Evolutionary conservation across 1,140 invertebrate genomes (phyloP).

Genomic region (Lepidurus apus): DNA sequence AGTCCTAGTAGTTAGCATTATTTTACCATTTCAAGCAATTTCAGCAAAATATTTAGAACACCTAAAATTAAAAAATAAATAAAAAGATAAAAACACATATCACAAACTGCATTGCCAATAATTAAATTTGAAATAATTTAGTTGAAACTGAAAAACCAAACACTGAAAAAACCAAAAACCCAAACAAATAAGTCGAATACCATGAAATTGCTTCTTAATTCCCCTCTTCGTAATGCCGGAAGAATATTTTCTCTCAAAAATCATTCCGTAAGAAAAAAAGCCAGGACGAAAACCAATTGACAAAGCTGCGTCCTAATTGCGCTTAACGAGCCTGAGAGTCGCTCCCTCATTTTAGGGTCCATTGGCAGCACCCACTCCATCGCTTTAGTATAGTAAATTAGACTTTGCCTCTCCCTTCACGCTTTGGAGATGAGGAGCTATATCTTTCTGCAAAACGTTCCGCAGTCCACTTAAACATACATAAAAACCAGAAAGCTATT

Average conservation of each 20-base stretch:
- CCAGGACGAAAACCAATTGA: background rate
- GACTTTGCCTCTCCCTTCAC: background rate
- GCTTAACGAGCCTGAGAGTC: background rate
- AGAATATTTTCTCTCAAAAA: too few relatives aligned
- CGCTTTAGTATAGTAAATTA: too few relatives aligned
- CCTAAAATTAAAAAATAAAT: constrained; percentile 10
- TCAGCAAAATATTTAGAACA: background rate
- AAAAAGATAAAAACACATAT: background rate
- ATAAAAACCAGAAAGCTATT: background rate
- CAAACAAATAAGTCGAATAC: too few relatives aligned
- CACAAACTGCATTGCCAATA: too few relatives aligned
- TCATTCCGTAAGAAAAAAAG: background rate
- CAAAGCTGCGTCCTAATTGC: background rate
- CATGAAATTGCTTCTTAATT: too few relatives aligned
- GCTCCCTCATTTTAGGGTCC: constrained; percentile 1
- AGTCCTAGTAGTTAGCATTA: background rate
- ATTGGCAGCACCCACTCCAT: background rate
- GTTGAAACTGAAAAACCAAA: too few relatives aligned
- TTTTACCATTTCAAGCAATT: background rate
- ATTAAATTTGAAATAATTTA: too few relatives aligned
- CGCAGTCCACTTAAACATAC: background rate
- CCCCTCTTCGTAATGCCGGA: too few relatives aligned
- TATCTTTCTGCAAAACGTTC: background rate
- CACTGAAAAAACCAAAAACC: too few relatives aligned
- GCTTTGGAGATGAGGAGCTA: background rate